Evolutionary conservation across 2,888 invertebrate species (phyloP).

Genomic region (Phortica magna): DNA sequence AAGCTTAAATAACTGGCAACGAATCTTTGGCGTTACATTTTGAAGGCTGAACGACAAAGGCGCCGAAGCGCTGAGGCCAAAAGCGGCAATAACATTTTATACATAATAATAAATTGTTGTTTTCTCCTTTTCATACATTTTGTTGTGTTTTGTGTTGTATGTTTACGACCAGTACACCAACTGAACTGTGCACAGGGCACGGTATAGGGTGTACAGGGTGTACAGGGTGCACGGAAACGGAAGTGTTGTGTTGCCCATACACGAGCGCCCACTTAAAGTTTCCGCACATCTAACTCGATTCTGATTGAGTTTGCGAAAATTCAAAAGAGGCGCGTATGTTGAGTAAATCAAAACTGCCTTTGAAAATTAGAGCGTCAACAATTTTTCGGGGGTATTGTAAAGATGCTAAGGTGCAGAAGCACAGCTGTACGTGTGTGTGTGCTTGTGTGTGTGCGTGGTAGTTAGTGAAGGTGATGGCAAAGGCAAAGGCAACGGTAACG

Average conservation of each 20-base stretch:
- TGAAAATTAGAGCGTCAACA: slow-evolving; percentile 47
- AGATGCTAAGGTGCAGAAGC: background rate
- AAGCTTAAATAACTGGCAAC: slow-evolving; percentile 6
- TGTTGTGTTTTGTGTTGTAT: background rate
- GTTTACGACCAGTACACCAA: background rate
- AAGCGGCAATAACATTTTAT: slow-evolving; percentile 65
- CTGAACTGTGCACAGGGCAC: background rate
- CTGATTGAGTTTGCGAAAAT: slow-evolving; percentile 9
- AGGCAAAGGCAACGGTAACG: background rate
- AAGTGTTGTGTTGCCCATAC: background rate
- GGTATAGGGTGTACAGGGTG: background rate
- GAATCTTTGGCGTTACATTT: background rate
- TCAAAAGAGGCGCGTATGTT: background rate
- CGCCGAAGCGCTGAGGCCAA: background rate
- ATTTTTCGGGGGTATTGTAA: background rate
- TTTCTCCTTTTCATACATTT: slow-evolving; percentile 4
- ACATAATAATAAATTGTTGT: slow-evolving; percentile 64
- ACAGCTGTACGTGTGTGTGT: too few relatives aligned
- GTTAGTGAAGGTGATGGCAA: background rate
- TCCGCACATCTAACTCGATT: background rate
- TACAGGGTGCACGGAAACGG: background rate
- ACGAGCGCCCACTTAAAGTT: background rate
- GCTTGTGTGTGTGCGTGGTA: too few relatives aligned
- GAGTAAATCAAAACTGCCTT: slow-evolving; percentile 60
- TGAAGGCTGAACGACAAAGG: background rate